Conservation (phyloP, 2,797 vertebrate species). For the Pagetopsis macropterus region DNA sequence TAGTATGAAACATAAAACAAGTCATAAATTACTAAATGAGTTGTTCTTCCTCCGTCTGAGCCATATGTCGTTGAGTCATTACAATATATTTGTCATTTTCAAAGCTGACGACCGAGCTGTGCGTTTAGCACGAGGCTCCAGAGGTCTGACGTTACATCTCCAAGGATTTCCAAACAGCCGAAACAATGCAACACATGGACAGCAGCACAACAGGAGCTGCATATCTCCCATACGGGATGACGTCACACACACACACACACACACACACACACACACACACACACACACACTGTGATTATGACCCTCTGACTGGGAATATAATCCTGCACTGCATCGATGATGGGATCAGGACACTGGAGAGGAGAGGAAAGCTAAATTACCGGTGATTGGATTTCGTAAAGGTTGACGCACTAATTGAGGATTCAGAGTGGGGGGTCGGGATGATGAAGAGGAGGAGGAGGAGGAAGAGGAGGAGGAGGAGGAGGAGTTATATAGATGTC, state of each 20-base stretch:
- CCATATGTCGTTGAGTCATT: constrained; percentile 32
- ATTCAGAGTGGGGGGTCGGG: constrained; percentile 33
- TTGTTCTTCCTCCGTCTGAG: neutral
- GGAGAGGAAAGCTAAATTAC: constrained; percentile 75
- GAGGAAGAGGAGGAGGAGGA: constrained; percentile 22
- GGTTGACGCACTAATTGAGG: constrained; percentile 64
- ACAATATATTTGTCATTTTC: constrained; percentile 45
- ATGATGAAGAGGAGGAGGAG: constrained; percentile 15
- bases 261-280: constrained; percentile 24
- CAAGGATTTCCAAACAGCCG: constrained; percentile 45
- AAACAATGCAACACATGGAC: constrained; percentile 27
- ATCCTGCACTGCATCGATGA: constrained; percentile 55
- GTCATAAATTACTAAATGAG: too few relatives aligned
- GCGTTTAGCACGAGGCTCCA: constrained; percentile 42
- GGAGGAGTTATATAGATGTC: constrained; percentile 12
- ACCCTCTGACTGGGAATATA: constrained; percentile 73
- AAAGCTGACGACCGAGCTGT: constrained; percentile 36
- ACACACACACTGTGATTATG: constrained; percentile 61
- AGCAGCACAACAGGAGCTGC: constrained; percentile 7
- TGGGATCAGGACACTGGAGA: constrained; percentile 73
- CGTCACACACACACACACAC: constrained; percentile 23
- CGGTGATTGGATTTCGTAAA: constrained; percentile 80
- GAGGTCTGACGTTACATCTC: constrained; percentile 58
- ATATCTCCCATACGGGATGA: neutral
- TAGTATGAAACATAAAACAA: too few relatives aligned